Evolutionary conservation across 2,888 invertebrate genomes (phyloP), one percentile per base, ranked within the genome.

Genomic region (Sinhomidia bicolor): DNA sequence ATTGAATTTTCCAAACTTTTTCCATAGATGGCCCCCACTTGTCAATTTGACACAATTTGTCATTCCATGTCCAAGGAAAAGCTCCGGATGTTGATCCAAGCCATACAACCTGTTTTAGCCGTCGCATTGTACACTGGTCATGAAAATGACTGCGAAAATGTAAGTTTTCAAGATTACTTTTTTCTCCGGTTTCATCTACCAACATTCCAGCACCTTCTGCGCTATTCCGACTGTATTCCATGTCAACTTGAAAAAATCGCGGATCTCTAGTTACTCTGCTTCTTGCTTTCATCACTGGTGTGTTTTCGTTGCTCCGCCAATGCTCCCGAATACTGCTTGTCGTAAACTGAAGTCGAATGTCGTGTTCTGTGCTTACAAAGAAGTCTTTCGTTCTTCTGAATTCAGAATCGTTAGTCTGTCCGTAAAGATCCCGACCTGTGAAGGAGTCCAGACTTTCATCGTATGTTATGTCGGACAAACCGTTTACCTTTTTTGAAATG

Each of bases 21-120:
- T 54, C 29, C 10, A 36, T n/a, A 32, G 6, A 7, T 0, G 83
- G 54, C n/a, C 20, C 36, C 83, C 83, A 88, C 0, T 26, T 6
- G 0, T 83, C 79, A 4, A 88, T 79, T 14, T 32, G 36, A n/a
- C 23, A 23, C 7, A 12, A 51, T 17, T 84, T 68, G 14, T 20
- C 17, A 41, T 84, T 79, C 83, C 83, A 83, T 0, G n/a, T 41
- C 88, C 88, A 88, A 0, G 88, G 88, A 17, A 83, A 78, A 3
- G 68, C 57, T 6, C 88, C 88, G 5, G 62, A 14, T 7, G 62
- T 14, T 10, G 62, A 44, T 9, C 62, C 80, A 9, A 80, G 62
- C 20, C 20, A 44, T n/a, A 80, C 14, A 9, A 80, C 41, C 10
- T 29, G 41, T 10, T 14, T 17, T 1, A 80, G 17, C n/a, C 80